Evolutionary conservation across 1,140 invertebrate genomes (phyloP).

Genomic region (Drosophila athabasca): DNA sequence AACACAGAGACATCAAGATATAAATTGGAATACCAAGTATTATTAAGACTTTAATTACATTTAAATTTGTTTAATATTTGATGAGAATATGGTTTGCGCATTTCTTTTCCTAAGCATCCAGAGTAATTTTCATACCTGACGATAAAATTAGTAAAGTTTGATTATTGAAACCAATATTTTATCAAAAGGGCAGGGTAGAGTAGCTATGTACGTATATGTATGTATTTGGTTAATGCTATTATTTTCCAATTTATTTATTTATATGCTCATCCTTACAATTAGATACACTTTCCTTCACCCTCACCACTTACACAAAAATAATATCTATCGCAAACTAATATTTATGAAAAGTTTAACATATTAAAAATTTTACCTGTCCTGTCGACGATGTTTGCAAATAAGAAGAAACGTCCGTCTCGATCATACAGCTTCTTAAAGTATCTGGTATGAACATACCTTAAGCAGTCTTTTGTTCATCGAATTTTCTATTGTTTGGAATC

Average conservation of each 20-base stretch:
- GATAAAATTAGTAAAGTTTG: constrained; percentile 49
- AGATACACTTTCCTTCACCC: too few species aligned
- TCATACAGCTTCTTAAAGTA: constrained; percentile 91
- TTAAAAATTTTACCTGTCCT: constrained; percentile 87
- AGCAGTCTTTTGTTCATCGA: constrained; percentile 48
- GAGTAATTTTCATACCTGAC: constrained; percentile 58
- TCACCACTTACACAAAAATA: too few species aligned
- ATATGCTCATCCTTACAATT: too few species aligned
- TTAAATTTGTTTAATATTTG: constrained; percentile 42
- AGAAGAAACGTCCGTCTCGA: constrained; percentile 92
- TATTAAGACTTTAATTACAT: constrained; percentile 50
- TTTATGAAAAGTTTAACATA: too few species aligned
- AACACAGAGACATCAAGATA: constrained; percentile 49
- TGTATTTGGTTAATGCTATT: too few species aligned
- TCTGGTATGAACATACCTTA: constrained; percentile 92
- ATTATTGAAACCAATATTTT: constrained; percentile 16
- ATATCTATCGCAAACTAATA: too few species aligned
- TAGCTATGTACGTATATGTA: too few species aligned
- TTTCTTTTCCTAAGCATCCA: constrained; percentile 49
- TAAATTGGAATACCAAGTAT: constrained; percentile 34
- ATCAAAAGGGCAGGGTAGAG: too few species aligned
- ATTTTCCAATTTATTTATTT: too few species aligned
- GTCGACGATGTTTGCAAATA: constrained; percentile 92
- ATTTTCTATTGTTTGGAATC: constrained; percentile 28
- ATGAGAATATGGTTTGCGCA: constrained; percentile 29